Percentiles rank a stretch among this genome's conserved stretches.
These are phyloP conservation scores for Paragorgia papillata DNA, from an alignment of 92 coral and sea anemone species.

Conservation along the genomic window DNA sequence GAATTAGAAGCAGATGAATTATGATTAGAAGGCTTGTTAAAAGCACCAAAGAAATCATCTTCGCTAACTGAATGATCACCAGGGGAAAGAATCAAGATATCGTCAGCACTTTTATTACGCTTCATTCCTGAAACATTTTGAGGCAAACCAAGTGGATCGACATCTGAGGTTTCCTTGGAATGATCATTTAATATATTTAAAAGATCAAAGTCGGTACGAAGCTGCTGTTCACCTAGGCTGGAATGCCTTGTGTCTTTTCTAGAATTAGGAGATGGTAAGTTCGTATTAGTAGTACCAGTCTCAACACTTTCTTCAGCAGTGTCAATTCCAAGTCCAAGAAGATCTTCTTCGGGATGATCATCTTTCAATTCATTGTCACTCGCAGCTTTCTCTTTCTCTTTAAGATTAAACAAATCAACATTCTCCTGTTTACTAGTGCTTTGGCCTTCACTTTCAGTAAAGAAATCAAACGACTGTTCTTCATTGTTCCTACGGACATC, in stretches of 20 bases:
- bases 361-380: neutral
- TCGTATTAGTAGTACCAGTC: conserved; percentile 4
- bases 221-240: conserved; percentile 31
- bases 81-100: conserved; percentile 62
- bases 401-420: conserved; percentile 72
- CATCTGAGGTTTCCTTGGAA: conserved; percentile 25
- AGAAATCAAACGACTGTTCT: conserved; percentile 58
- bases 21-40: conserved; percentile 40
- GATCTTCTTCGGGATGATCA: conserved; percentile 36
- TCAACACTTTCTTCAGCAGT: conserved; percentile 29
- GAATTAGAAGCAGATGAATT: conserved; percentile 29
- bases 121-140: conserved; percentile 57
- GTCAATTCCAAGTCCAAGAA: conserved; percentile 47
- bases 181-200: conserved; percentile 62
- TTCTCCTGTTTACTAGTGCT: conserved; percentile 15
- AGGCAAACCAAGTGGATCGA: conserved; percentile 32
- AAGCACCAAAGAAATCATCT: conserved; percentile 77
- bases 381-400: conserved; percentile 1
- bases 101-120: conserved; percentile 89
- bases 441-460: conserved; percentile 57
- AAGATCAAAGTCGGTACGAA: conserved; percentile 48
- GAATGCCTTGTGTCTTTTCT: conserved; percentile 35
- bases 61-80: conserved; percentile 57
- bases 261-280: conserved; percentile 3
- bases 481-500: neutral